These are phyloP conservation scores for Dendrocincla tyrannina DNA, from an alignment of 2,797 vertebrate genomes.

Conservation along the genomic window DNA sequence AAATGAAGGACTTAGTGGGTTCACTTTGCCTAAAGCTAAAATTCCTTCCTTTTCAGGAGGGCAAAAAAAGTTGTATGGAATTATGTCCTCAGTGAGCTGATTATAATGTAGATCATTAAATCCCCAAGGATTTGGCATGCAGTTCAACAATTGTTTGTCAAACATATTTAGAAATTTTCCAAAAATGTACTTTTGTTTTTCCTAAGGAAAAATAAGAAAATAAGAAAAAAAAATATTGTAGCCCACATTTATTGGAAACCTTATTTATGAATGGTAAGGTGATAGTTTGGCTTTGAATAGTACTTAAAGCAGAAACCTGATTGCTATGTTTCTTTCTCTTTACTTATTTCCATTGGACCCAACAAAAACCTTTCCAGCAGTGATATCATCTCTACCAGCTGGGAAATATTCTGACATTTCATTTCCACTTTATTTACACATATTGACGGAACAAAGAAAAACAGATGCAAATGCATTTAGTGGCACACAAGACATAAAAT, in stretches of 20 bases:
- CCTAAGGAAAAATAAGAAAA: background rate
- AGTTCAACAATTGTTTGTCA: background rate
- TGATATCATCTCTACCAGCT: background rate
- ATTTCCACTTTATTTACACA: background rate
- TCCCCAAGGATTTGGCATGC: background rate
- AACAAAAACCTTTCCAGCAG: background rate
- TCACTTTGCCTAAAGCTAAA: conserved; percentile 37
- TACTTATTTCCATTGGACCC: background rate
- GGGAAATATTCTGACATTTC: background rate
- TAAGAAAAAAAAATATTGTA: background rate
- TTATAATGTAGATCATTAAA: conserved; percentile 24
- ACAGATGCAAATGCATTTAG: background rate
- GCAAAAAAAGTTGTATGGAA: background rate
- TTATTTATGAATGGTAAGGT: background rate
- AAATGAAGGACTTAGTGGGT: conserved; percentile 14
- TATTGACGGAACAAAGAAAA: background rate
- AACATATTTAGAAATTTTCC: background rate
- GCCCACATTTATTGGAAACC: background rate
- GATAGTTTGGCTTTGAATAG: background rate
- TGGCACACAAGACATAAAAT: background rate
- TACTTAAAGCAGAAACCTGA: background rate
- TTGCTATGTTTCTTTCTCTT: background rate
- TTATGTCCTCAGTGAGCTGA: background rate
- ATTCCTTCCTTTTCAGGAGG: background rate
- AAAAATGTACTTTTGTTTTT: background rate